Evolutionary conservation across 2,797 vertebrate genomes (phyloP).

Genomic region (Salarias fasciatus): DNA sequence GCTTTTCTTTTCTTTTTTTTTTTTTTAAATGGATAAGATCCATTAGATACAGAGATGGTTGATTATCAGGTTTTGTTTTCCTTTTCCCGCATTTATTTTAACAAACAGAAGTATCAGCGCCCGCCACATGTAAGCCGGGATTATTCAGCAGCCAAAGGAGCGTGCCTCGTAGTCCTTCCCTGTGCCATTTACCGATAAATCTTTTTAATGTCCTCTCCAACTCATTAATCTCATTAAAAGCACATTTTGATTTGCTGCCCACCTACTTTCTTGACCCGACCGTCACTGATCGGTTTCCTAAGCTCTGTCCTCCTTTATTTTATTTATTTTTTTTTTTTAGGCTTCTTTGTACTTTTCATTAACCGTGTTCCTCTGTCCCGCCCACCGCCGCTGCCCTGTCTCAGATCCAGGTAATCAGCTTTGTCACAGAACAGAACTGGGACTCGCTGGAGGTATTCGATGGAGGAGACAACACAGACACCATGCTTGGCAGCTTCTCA

Average conservation of each 20-base stretch:
- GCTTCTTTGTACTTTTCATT: conserved; percentile 2
- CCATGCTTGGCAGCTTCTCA: conserved; percentile 98
- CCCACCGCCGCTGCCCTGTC: conserved; percentile 5
- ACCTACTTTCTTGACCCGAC: not conserved
- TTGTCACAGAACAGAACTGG: conserved; percentile 99
- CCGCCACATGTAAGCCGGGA: too few relatives aligned
- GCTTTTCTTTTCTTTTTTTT: too few relatives aligned
- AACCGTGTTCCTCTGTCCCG: conserved; percentile 9
- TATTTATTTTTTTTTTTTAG: not conserved
- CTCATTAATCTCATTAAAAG: conserved; percentile 5
- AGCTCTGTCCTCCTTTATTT: not conserved
- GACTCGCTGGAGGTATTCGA: conserved; percentile 98
- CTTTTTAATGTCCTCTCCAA: conserved; percentile 4
- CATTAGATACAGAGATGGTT: not conserved
- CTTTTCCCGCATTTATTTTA: not conserved
- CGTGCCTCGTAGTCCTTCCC: too few relatives aligned
- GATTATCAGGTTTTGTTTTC: not conserved
- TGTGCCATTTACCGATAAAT: too few relatives aligned
- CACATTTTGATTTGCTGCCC: not conserved
- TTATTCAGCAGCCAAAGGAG: too few relatives aligned
- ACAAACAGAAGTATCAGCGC: too few relatives aligned
- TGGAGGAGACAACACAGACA: conserved; percentile 95
- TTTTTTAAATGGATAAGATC: conserved; percentile 2
- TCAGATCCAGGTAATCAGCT: conserved; percentile 98
- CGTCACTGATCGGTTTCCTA: not conserved